Evolutionary conservation across 2,113 vertebrate species (phyloP).

Genomic region (Oreochromis spilurus): DNA sequence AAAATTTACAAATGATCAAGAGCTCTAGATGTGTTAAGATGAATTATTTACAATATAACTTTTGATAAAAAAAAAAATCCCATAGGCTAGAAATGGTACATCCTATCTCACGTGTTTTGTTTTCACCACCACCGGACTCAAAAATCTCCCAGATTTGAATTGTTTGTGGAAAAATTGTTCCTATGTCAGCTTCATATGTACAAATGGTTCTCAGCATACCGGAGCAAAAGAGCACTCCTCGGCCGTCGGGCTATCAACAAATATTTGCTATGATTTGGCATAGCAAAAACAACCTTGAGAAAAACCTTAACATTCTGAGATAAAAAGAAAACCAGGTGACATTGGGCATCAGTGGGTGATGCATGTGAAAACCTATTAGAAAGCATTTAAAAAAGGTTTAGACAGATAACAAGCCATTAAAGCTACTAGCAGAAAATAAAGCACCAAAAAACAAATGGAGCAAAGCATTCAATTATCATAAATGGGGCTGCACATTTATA

Average conservation of each 20-base stretch:
- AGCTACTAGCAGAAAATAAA: constrained; percentile 47
- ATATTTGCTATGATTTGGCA: neutral
- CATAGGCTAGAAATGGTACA: neutral
- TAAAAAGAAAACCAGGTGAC: neutral
- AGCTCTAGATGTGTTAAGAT: neutral
- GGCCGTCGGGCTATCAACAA: neutral
- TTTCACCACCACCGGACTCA: neutral
- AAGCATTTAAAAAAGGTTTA: constrained; percentile 53
- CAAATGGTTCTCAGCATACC: neutral
- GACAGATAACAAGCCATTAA: constrained; percentile 60
- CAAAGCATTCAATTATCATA: constrained; percentile 59
- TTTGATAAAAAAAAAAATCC: neutral
- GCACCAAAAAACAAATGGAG: constrained; percentile 52
- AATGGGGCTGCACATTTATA: constrained; percentile 32
- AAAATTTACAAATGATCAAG: neutral
- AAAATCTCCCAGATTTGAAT: neutral
- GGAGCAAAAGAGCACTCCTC: neutral
- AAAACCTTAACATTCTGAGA: neutral
- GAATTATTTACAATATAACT: neutral
- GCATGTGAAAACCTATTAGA: constrained; percentile 44
- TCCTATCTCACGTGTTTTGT: neutral
- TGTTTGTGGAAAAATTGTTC: neutral
- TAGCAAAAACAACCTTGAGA: constrained; percentile 8
- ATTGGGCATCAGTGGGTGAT: constrained; percentile 9
- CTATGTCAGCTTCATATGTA: neutral